Evolutionary conservation across 2,888 invertebrate genomes (phyloP), one percentile per base, ranked within the genome.

Genomic region (Rotaria socialis): DNA sequence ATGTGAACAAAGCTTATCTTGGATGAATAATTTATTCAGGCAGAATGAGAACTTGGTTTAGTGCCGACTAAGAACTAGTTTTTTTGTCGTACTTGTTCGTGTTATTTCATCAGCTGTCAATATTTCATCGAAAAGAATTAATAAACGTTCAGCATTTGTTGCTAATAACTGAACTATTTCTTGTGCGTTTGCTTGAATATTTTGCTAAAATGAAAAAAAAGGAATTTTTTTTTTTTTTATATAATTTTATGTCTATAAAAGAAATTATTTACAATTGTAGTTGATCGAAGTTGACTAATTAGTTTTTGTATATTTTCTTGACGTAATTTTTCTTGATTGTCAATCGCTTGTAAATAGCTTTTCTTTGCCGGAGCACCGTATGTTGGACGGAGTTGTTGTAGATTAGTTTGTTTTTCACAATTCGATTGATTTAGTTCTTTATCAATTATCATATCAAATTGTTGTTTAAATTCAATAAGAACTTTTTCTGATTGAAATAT

Each of bases 321-420:
- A 47, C 90, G 88, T 22, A 88, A 88, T 5, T 87, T 88, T 88
- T 90, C 91, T 85, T 86, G 87, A 85, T 89, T 85, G 88, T 90
- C 89, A 74, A 91, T 88, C 2, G 88, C 88, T 35, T 88, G 87
- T 86, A 91, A 88, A 55, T 89, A 87, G 5, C 88, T 87, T 27
- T 87, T 87, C 86, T 89, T 89, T 85, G 90, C 90, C 1, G 91
- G 91, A 87, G 90, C 90, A 22, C 91, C 91, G n/a, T 90, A 88
- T 19, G 88, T 88, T 22, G 91, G 91, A 22, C 91, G 89, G 24
- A 91, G 88, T 43, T 88, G 85, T 43, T 88, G 87, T 85, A 89
- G 84, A 86, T 89, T 87, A 24, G 35, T 67, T 19, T 41, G 67
- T 35, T 67, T 67, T 67, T 67, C 67, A 19, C 16, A 14, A 6